Percentiles rank a stretch among this genome's conserved stretches.
These are phyloP conservation scores for Crioceris asparagi DNA, from an alignment of 2,888 invertebrate genomes.

Conservation along the genomic window DNA sequence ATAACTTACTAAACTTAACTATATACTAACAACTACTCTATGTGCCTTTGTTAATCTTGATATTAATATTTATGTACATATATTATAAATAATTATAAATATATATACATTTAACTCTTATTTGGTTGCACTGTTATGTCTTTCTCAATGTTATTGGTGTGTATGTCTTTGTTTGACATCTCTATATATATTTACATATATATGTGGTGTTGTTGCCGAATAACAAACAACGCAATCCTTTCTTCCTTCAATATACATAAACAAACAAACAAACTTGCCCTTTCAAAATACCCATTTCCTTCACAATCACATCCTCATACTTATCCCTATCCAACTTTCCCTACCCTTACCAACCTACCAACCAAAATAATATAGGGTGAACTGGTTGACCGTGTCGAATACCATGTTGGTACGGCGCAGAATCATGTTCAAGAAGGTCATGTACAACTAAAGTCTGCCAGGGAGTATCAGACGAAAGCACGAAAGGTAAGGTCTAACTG, in stretches of 20 bases:
- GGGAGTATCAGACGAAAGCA: constrained; percentile 76
- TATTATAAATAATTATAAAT: too few species aligned
- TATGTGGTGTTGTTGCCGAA: too few species aligned
- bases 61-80: too few species aligned
- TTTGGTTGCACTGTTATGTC: constrained; percentile 37
- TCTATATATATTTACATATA: too few species aligned
- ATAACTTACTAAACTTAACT: too few species aligned
- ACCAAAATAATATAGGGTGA: constrained; percentile 57
- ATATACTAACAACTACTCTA: constrained; percentile 33
- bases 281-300: too few species aligned
- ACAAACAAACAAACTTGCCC: too few species aligned
- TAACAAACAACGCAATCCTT: too few species aligned
- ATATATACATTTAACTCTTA: too few species aligned
- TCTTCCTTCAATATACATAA: too few species aligned
- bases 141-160: constrained; percentile 10
- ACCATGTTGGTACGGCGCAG: constrained; percentile 78
- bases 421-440: constrained; percentile 76
- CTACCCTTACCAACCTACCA: constrained; percentile 16
- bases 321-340: constrained; percentile 14
- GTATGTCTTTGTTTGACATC: background rate
- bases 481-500: constrained; percentile 88
- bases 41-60: constrained; percentile 35
- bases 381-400: constrained; percentile 89
- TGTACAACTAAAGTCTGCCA: constrained; percentile 66
- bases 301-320: too few species aligned